Percentiles rank a stretch among this genome's conserved stretches.
These are phyloP conservation scores for Chironomus striatipennis DNA, from an alignment of 1,140 invertebrate genomes.

Conservation along the genomic window DNA sequence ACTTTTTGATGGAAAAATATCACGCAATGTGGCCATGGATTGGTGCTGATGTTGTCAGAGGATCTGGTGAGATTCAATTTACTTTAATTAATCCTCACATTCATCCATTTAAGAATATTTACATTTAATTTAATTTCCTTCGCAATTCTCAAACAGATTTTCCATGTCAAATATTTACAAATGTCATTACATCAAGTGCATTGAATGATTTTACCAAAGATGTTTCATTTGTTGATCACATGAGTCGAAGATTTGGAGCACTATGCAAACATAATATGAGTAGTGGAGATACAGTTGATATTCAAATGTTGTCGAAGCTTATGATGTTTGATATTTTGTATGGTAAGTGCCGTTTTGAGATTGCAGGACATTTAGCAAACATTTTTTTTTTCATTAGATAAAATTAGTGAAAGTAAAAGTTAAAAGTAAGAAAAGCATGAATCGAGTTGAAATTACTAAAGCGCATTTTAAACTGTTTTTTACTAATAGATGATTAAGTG, in stretches of 20 bases:
- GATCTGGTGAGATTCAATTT: no score
- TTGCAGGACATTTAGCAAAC: no score
- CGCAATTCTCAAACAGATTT: not conserved
- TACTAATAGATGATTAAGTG: no score
- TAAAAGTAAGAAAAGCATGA: no score
- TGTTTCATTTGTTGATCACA: not conserved
- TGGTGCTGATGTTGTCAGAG: not conserved
- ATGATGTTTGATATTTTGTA: conserved; percentile 3
- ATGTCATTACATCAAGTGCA: not conserved
- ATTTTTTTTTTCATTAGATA: no score
- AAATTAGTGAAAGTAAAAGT: no score
- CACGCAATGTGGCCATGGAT: not conserved
- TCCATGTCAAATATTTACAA: not conserved
- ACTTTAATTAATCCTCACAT: not conserved
- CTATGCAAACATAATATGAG: not conserved
- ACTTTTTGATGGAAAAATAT: not conserved
- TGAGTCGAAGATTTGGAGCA: not conserved
- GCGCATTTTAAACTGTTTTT: no score
- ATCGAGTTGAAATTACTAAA: no score
- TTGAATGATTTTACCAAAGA: not conserved
- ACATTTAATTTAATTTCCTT: not conserved
- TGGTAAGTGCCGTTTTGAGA: no score
- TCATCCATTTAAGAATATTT: not conserved
- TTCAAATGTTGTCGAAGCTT: not conserved
- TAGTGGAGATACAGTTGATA: not conserved